A percentile compares a stretch with the other conserved stretches of the same genome.
Conservation (phyloP, 35 echinoderm and acorn worm species). For the Ophioderma brevispina region DNA sequence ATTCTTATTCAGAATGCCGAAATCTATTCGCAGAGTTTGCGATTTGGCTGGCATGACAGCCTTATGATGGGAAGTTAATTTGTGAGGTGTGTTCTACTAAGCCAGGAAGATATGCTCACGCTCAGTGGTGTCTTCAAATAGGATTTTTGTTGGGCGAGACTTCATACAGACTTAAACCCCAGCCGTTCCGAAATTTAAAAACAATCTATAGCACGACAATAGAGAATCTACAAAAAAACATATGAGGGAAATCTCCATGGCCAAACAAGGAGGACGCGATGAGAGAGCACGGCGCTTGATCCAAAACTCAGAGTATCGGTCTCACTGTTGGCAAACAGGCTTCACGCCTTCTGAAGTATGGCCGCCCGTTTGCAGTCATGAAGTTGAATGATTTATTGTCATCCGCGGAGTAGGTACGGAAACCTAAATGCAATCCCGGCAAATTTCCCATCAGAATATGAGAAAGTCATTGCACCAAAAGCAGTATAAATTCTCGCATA, state of each 20-base stretch:
- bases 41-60: neutral
- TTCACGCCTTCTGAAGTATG: neutral
- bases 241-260: neutral
- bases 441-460: neutral
- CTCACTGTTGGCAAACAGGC: neutral
- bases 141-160: neutral
- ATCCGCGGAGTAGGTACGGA: neutral
- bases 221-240: neutral
- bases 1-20: neutral
- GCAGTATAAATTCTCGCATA: neutral
- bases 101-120: neutral
- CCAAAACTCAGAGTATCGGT: neutral
- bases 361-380: neutral
- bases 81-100: neutral
- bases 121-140: neutral
- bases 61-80: neutral
- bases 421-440: neutral
- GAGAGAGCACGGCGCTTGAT: neutral
- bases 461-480: neutral
- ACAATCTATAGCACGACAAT: neutral
- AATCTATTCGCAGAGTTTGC: neutral
- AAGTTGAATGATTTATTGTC: neutral
- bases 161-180: neutral
- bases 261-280: neutral
- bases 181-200: neutral